Conservation (phyloP, 2,797 vertebrate genomes). For the Muscicapa striata region DNA sequence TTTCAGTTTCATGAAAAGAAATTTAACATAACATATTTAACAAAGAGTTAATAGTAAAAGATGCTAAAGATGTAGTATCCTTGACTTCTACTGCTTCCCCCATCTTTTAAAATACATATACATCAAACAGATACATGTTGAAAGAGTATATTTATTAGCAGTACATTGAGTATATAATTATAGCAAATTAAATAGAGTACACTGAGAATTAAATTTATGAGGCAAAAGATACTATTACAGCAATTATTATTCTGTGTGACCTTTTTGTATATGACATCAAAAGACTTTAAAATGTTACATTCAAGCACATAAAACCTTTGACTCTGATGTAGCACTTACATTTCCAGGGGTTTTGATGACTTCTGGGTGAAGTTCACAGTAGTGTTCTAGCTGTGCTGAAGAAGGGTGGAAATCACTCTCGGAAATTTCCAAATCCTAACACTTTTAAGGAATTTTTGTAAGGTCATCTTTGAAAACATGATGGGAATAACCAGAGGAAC, state of each 20-base stretch:
- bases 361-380: not conserved
- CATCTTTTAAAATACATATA: not conserved
- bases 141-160: not conserved
- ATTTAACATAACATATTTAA: not conserved
- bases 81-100: not conserved
- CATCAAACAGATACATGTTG: not conserved
- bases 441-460: not conserved
- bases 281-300: not conserved
- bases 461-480: not conserved
- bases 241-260: not conserved
- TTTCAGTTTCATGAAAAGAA: not conserved
- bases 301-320: not conserved
- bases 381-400: not conserved
- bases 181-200: not conserved
- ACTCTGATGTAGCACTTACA: not conserved
- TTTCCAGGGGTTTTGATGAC: not conserved
- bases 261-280: not conserved
- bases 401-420: not conserved
- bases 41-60: not conserved
- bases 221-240: not conserved
- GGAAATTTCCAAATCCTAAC: not conserved
- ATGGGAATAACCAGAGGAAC: not conserved
- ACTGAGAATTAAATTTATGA: constrained; percentile 31
- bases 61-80: not conserved
- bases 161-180: constrained; percentile 17